Conservation (phyloP, 2,113 vertebrate species). For the Suricata suricatta region DNA sequence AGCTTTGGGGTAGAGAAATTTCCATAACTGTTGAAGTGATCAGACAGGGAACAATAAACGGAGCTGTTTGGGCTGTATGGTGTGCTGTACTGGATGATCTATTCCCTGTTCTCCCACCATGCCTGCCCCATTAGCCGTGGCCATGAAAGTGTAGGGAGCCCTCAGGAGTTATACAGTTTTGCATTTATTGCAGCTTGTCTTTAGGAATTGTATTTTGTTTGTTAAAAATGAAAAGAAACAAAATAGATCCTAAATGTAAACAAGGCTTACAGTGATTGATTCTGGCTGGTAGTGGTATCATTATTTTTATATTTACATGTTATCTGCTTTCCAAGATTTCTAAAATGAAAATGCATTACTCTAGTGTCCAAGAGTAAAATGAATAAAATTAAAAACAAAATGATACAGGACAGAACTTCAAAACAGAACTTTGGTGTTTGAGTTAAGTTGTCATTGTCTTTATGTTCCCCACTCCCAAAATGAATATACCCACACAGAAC, state of each 20-base stretch:
- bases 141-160: constrained; percentile 27
- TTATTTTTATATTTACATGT: neutral
- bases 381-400: neutral
- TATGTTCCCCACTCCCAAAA: neutral
- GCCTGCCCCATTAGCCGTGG: constrained; percentile 62
- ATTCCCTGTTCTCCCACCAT: constrained; percentile 50
- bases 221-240: constrained; percentile 46
- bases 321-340: neutral
- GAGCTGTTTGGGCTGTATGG: constrained; percentile 11
- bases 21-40: constrained; percentile 54
- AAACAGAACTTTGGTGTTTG: neutral
- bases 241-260: constrained; percentile 4
- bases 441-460: neutral
- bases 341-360: neutral
- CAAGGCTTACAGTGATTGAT: neutral
- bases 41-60: constrained; percentile 61
- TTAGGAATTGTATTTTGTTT: constrained; percentile 49
- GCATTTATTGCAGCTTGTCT: constrained; percentile 32
- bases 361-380: neutral
- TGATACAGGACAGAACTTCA: neutral
- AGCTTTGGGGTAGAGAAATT: constrained; percentile 52
- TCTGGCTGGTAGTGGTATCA: neutral
- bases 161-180: constrained; percentile 39
- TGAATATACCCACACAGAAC: neutral
- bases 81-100: neutral